Conservation (phyloP, 2,113 vertebrate species). For the Mesoclemmys tuberculata region DNA sequence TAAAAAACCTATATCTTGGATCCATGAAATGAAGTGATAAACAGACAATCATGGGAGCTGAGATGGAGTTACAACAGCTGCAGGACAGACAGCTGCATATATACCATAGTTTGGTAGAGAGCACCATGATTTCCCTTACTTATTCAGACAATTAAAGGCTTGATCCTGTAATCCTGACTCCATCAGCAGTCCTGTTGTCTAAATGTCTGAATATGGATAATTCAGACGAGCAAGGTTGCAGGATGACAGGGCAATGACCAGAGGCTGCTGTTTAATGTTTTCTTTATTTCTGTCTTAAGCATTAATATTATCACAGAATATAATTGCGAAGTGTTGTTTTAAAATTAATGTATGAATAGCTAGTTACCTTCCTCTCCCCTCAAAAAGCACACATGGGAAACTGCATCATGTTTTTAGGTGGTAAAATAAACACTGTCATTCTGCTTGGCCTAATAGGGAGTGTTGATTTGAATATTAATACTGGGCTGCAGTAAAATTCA, state of each 20-base stretch:
- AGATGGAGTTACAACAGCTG: background rate
- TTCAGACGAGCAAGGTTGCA: background rate
- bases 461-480: conserved; percentile 65
- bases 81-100: background rate
- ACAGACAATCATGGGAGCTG: background rate
- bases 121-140: fast-evolving
- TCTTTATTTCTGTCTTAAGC: conserved; percentile 15
- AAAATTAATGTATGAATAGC: background rate
- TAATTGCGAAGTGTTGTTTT: background rate
- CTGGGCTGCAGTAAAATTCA: conserved; percentile 44
- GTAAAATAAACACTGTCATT: conserved; percentile 60
- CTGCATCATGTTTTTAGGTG: conserved; percentile 47
- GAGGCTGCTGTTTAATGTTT: background rate
- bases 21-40: background rate
- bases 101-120: background rate
- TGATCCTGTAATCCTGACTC: fast-evolving
- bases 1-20: background rate
- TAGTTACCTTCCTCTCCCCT: background rate
- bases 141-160: background rate
- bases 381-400: conserved; percentile 9
- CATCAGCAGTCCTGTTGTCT: background rate
- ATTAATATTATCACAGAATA: background rate
- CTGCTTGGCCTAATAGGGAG: conserved; percentile 1
- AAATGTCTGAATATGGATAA: background rate
- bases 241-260: background rate